Evolutionary conservation across 2,113 vertebrate genomes (phyloP).

Genomic region (Datnioides undecimradiatus): DNA sequence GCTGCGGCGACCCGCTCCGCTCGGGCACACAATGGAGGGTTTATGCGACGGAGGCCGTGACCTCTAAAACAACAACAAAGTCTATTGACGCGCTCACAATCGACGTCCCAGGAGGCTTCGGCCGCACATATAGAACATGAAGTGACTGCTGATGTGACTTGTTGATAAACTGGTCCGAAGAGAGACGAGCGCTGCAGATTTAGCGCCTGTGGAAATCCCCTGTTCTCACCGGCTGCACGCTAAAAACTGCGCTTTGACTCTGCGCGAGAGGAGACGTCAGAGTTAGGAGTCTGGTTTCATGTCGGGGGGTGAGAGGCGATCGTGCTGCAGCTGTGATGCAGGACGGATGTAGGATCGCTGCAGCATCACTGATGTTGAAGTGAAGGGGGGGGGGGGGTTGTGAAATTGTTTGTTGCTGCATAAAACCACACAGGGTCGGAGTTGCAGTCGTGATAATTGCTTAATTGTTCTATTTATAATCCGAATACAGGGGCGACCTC

Average conservation of each 20-base stretch:
- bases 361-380: neutral
- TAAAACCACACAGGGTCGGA: constrained; percentile 42
- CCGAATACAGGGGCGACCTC: neutral
- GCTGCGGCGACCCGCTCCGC: constrained; percentile 44
- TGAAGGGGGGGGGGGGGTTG: no score
- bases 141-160: constrained; percentile 46
- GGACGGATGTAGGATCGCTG: constrained; percentile 17
- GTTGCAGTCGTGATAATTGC: constrained; percentile 37
- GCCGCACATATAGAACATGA: constrained; percentile 42
- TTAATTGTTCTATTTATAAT: constrained; percentile 54
- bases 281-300: neutral
- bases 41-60: constrained; percentile 69
- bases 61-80: constrained; percentile 67
- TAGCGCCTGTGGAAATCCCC: constrained; percentile 7
- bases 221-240: neutral
- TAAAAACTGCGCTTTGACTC: constrained; percentile 1
- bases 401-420: constrained; percentile 21
- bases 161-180: constrained; percentile 50
- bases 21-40: constrained; percentile 61
- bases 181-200: constrained; percentile 12
- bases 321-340: constrained; percentile 2
- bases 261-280: neutral
- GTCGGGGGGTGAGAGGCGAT: neutral
- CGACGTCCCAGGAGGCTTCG: constrained; percentile 59
- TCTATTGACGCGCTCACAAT: constrained; percentile 75